phyloP scores from a whole-genome alignment of 2,888 invertebrate genomes.

The Drosophila bunnanda region DNA sequence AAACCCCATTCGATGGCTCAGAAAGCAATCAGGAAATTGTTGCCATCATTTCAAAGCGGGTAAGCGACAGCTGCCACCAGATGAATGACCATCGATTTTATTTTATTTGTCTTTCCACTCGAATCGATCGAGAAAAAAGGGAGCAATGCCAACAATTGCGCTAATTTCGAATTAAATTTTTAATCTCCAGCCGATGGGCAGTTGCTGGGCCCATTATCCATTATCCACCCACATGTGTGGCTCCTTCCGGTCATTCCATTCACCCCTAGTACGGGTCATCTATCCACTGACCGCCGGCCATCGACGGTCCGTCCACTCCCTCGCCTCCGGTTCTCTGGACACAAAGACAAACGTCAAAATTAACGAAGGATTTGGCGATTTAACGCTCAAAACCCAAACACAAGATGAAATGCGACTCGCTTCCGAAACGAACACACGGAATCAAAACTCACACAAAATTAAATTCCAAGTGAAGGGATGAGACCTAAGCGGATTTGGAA shows the following conservation, averaged over 20 bases:
- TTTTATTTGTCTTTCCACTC: constrained; percentile 68
- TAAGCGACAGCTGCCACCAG: constrained; percentile 30
- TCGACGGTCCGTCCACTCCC: constrained; percentile 57
- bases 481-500: constrained; percentile 83
- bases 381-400: constrained; percentile 72
- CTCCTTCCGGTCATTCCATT: constrained; percentile 38
- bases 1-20: constrained; percentile 62
- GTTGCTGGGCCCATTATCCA: constrained; percentile 43
- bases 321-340: constrained; percentile 4
- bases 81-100: constrained; percentile 55
- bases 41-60: constrained; percentile 60
- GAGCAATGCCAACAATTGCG: constrained; percentile 80
- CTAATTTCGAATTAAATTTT: constrained; percentile 83
- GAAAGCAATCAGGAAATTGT: constrained; percentile 80
- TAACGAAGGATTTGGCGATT: constrained; percentile 80
- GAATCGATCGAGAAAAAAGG: constrained; percentile 48
- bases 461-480: constrained; percentile 49
- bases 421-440: constrained; percentile 27
- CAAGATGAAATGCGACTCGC: constrained; percentile 69
- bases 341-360: constrained; percentile 76
- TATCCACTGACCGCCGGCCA: constrained; percentile 68
- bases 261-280: constrained; percentile 71
- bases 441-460: constrained; percentile 50
- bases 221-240: constrained; percentile 69
- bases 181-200: constrained; percentile 69